These are phyloP conservation scores for Danionella cerebrum DNA, from an alignment of 2,113 vertebrate genomes.

Conservation along the genomic window DNA sequence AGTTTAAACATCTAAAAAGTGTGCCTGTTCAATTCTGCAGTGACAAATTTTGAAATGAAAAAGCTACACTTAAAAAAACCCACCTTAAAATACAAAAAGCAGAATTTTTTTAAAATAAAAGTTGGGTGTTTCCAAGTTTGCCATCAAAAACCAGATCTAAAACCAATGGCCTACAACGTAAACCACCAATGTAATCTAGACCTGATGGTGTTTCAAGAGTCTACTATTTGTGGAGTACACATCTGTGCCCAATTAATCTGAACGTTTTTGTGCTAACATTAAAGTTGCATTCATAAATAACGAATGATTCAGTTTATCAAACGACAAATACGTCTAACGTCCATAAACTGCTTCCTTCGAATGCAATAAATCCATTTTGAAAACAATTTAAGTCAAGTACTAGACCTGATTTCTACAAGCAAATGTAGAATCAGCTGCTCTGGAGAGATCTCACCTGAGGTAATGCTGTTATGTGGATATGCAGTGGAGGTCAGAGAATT, in stretches of 20 bases:
- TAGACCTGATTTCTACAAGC: conserved; percentile 58
- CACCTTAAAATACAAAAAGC: too few relatives aligned
- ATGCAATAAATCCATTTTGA: neutral
- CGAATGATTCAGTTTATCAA: conserved; percentile 45
- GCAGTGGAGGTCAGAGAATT: conserved; percentile 51
- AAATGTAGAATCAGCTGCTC: conserved; percentile 67
- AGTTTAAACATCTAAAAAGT: neutral
- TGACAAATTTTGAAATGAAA: conserved; percentile 32
- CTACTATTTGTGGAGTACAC: conserved; percentile 26
- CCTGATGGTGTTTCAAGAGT: conserved; percentile 6
- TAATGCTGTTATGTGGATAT: conserved; percentile 62
- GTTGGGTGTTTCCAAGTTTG: too few relatives aligned
- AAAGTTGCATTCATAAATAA: conserved; percentile 49
- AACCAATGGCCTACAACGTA: conserved; percentile 50
- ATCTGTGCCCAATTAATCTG: conserved; percentile 40
- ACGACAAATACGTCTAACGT: neutral
- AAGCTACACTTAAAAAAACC: too few relatives aligned
- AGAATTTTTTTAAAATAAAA: too few relatives aligned
- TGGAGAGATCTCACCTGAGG: conserved; percentile 66
- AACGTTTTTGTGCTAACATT: conserved; percentile 51
- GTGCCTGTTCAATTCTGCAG: neutral
- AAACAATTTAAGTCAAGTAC: conserved; percentile 44
- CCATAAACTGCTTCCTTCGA: conserved; percentile 23
- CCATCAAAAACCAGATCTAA: too few relatives aligned
- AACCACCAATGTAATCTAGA: conserved; percentile 13